These are phyloP conservation scores for Esox lucius DNA, from an alignment of 2,797 vertebrate genomes.

Conservation along the genomic window DNA sequence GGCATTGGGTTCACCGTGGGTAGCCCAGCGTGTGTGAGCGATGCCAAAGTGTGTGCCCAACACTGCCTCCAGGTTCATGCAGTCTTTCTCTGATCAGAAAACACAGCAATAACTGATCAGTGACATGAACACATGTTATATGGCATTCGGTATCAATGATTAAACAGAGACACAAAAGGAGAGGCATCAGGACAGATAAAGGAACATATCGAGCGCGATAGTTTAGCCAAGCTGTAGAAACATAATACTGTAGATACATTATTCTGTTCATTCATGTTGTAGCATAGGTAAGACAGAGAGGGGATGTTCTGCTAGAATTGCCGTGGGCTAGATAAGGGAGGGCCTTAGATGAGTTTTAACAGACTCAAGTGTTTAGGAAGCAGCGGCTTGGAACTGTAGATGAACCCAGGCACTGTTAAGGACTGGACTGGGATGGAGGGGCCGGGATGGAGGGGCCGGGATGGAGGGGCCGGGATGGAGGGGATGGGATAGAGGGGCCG, in stretches of 20 bases:
- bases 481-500: neutral
- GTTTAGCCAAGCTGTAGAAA: neutral
- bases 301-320: no score
- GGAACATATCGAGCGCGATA: no score
- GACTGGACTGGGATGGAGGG: neutral
- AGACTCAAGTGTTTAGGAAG: no score
- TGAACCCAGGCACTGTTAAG: no score
- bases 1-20: constrained; percentile 88
- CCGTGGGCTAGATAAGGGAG: no score
- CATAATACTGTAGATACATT: neutral
- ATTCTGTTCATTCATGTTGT: neutral
- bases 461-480: neutral
- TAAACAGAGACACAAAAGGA: neutral
- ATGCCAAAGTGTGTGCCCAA: constrained; percentile 90
- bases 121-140: neutral
- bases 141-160: neutral
- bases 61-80: constrained; percentile 82
- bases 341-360: no score
- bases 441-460: neutral
- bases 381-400: no score
- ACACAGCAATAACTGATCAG: constrained; percentile 9
- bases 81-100: constrained; percentile 81
- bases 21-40: constrained; percentile 97
- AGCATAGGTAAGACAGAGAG: no score
- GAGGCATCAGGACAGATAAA: neutral